phyloP scores from a whole-genome alignment of 2,113 vertebrate species.

The Gopherus flavomarginatus region DNA sequence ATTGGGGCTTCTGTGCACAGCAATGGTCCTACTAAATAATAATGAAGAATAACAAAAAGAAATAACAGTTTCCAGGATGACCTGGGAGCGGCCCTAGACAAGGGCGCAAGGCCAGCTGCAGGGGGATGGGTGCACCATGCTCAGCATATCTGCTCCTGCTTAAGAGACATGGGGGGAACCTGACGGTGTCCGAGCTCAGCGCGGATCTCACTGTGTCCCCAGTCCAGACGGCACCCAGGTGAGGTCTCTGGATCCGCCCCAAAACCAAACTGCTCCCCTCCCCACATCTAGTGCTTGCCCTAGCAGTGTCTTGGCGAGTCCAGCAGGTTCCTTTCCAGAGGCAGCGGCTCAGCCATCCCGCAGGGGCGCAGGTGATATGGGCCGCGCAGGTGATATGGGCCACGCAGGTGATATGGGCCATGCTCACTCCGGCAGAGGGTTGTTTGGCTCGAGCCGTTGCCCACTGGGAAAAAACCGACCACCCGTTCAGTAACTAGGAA shows the following conservation, averaged over 20 bases:
- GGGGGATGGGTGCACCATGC: no score
- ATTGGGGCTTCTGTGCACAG: no score
- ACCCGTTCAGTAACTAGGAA: background rate
- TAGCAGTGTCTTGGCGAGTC: background rate
- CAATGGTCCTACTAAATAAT: no score
- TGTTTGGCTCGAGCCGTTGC: background rate
- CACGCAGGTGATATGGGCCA: background rate
- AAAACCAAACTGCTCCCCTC: background rate
- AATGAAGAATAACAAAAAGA: no score
- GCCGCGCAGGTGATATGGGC: background rate
- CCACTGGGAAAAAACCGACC: background rate
- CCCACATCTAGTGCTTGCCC: background rate
- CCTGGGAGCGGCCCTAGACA: no score
- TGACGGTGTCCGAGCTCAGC: background rate
- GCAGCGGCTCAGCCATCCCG: background rate
- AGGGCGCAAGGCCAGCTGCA: no score
- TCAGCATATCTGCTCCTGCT: background rate
- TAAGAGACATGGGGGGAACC: background rate
- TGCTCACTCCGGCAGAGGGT: background rate
- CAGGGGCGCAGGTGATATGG: background rate
- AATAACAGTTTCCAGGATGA: no score
- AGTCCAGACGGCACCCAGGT: no score
- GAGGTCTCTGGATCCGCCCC: background rate
- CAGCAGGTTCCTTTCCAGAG: background rate
- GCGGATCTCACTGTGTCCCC: background rate